Evolutionary conservation across 2,888 invertebrate species (phyloP).

Genomic region (Tryphoninae sp.): DNA sequence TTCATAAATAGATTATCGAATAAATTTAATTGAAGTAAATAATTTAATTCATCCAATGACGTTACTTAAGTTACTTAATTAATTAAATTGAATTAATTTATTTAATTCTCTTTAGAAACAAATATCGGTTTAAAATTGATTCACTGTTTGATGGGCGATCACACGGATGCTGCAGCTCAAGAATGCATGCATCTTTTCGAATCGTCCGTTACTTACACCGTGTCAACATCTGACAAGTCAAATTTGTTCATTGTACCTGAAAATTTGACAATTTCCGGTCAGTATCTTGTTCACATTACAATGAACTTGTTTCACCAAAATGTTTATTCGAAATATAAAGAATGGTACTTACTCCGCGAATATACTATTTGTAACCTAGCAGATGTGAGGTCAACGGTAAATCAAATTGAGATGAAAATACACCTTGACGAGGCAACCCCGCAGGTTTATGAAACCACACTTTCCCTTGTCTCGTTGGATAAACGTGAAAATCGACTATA

Average conservation of each 20-base stretch:
- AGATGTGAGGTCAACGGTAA: constrained; percentile 62
- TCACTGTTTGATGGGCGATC: constrained; percentile 72
- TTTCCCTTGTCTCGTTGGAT: constrained; percentile 66
- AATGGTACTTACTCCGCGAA: no score
- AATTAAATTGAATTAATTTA: constrained; percentile 16
- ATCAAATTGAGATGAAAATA: constrained; percentile 61
- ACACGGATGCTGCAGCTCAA: constrained; percentile 64
- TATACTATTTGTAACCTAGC: constrained; percentile 11
- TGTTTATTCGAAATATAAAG: constrained; percentile 1
- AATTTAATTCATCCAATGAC: neutral
- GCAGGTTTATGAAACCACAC: constrained; percentile 59
- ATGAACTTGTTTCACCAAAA: neutral
- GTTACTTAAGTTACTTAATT: neutral
- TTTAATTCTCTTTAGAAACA: constrained; percentile 69
- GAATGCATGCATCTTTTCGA: constrained; percentile 74
- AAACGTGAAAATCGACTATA: constrained; percentile 67
- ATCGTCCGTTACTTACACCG: constrained; percentile 69
- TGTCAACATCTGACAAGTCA: constrained; percentile 48
- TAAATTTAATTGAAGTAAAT: constrained; percentile 45
- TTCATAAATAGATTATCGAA: no score
- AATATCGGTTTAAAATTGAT: constrained; percentile 74
- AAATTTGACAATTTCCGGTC: constrained; percentile 65
- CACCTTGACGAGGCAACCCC: constrained; percentile 64
- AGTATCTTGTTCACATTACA: neutral
- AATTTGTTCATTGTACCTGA: constrained; percentile 52